Evolutionary conservation across 2,113 vertebrate species (phyloP), one percentile per base, ranked within the genome.

Genomic region (Scopus umbretta): DNA sequence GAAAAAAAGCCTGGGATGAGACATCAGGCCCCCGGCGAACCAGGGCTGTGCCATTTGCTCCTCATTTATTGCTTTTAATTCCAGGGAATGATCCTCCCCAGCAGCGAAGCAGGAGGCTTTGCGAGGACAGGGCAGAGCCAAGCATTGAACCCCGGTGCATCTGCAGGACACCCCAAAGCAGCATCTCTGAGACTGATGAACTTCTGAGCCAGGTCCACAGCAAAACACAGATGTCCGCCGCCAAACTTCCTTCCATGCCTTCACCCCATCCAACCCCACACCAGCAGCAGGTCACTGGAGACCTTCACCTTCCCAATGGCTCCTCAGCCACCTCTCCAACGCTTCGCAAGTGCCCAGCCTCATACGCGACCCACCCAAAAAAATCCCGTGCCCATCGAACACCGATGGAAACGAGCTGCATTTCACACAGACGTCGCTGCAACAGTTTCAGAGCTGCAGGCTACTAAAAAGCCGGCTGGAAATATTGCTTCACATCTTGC

Each of bases 361-460:
- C 15, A 10, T 6, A 58, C 0, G 5, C n/a, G 80, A 43, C 50
- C 63, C 63, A 17, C 20, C 36, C 38, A 14, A 49, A 56, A 66
- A 62, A 13, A 13, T 30, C 85, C 78, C 2, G 0, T 3, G 18
- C 34, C 27, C 0, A 0, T 5, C 3, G 0, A 66, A 65, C 17
- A 0, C 45, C 0, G 0, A 43, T 0, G 5, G 45, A 83, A 49
- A 50, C 0, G 68, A 91, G 75, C 86, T 30, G 59, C 29, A 9
- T 40, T 82, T 80, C 71, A n/a, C 56, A 25, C 40, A 42, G 61
- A 29, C 0, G 0, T 4, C 17, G 29, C 76, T 73, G 12, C 49
- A 11, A 47, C 38, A 4, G 2, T 32, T 86, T 19, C 52, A 58
- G 79, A 90, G 59, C 71, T 47, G 53, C 75, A 83, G n/a, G 50